Percentiles rank a stretch among this genome's conserved stretches.
These are phyloP conservation scores for Cricetomys ansorgei DNA, from an alignment of 2,113 vertebrate genomes.

Conservation along the genomic window DNA sequence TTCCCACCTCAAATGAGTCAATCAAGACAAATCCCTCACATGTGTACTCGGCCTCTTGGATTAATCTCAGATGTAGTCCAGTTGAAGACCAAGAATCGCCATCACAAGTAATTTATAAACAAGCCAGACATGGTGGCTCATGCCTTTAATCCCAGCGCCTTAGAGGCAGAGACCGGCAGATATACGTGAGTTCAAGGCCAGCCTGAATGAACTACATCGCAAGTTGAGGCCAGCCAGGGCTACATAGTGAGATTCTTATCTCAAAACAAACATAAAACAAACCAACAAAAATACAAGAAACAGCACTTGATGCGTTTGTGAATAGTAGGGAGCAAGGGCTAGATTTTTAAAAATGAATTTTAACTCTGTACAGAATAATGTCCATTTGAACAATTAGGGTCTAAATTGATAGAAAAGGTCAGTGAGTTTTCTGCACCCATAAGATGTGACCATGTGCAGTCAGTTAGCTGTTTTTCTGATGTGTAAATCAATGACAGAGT, in stretches of 20 bases:
- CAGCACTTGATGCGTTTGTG: neutral
- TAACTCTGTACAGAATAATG: neutral
- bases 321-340: neutral
- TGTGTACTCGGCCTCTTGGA: neutral
- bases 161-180: neutral
- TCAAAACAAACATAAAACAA: neutral
- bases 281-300: conserved; percentile 20
- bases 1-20: neutral
- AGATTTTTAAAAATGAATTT: neutral
- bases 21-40: neutral
- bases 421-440: neutral
- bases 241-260: neutral
- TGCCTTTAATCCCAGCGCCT: neutral
- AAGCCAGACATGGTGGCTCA: no score
- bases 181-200: neutral
- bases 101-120: neutral
- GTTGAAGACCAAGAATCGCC: neutral
- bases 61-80: neutral
- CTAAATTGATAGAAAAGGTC: neutral
- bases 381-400: conserved; percentile 38
- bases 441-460: neutral
- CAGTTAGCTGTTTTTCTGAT: neutral
- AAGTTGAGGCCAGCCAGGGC: neutral
- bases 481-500: neutral
- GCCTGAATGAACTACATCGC: neutral